Percentiles rank a stretch among this genome's conserved stretches.
These are phyloP conservation scores for Acrobasis repandana DNA, from an alignment of 2,888 invertebrate species.

Conservation along the genomic window DNA sequence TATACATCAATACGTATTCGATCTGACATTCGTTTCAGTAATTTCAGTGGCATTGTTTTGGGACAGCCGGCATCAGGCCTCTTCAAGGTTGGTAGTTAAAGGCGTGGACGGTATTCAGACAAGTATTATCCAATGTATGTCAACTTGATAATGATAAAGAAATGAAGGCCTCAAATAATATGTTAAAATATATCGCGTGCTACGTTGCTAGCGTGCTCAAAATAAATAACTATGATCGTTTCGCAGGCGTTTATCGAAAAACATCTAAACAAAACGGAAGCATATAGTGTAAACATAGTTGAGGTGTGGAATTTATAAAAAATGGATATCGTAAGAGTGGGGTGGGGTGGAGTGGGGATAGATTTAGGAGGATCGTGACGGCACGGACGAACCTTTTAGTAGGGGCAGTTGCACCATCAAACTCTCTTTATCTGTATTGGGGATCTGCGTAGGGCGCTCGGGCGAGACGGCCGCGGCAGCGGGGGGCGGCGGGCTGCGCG, in stretches of 20 bases:
- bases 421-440: constrained; percentile 67
- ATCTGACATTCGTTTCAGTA: constrained; percentile 39
- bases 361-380: constrained; percentile 25
- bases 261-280: constrained; percentile 38
- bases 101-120: constrained; percentile 42
- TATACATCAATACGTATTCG: constrained; percentile 31
- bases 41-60: constrained; percentile 44
- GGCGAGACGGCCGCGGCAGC: constrained; percentile 54
- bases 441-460: constrained; percentile 55
- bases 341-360: background rate
- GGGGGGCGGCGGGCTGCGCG: constrained; percentile 67
- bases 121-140: constrained; percentile 25
- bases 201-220: constrained; percentile 37
- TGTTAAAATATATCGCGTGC: constrained; percentile 23
- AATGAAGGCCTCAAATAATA: background rate
- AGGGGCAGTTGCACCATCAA: constrained; percentile 78
- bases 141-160: constrained; percentile 4
- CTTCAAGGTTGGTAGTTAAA: constrained; percentile 47
- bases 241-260: constrained; percentile 44
- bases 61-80: constrained; percentile 36
- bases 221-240: constrained; percentile 46
- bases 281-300: constrained; percentile 45
- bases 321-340: background rate
- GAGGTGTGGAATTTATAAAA: constrained; percentile 25
- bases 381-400: constrained; percentile 75